Conservation (phyloP, 2,113 vertebrate species). For the Takifugu flavidus region DNA sequence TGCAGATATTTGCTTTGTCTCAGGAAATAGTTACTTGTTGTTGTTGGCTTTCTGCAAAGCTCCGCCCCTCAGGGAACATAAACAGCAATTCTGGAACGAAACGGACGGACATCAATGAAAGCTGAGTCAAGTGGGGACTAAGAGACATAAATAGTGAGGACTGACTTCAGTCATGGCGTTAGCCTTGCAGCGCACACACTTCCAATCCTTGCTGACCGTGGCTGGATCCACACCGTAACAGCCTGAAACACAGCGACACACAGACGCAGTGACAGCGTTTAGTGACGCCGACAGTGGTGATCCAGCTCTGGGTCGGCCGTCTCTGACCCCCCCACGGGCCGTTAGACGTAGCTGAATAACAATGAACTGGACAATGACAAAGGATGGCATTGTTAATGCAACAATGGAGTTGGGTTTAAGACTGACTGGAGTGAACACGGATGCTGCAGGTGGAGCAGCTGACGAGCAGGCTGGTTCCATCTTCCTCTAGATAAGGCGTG, state of each 20-base stretch:
- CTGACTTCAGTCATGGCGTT: constrained; percentile 89
- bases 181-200: constrained; percentile 90
- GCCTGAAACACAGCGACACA: constrained; percentile 66
- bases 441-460: constrained; percentile 90
- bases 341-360: too few species aligned
- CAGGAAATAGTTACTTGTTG: constrained; percentile 80
- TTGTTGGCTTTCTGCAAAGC: constrained; percentile 95
- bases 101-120: background rate
- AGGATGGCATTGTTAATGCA: too few species aligned
- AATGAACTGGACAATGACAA: too few species aligned
- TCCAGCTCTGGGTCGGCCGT: too few species aligned
- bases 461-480: constrained; percentile 90
- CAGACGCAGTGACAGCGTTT: background rate
- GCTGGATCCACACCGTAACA: constrained; percentile 89
- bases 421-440: constrained; percentile 89
- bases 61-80: constrained; percentile 92
- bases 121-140: too few species aligned
- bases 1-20: background rate
- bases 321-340: too few species aligned
- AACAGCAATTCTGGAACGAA: constrained; percentile 86
- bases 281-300: background rate
- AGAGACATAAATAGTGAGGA: background rate
- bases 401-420: background rate
- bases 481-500: constrained; percentile 86
- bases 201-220: constrained; percentile 86